Conservation (phyloP, 1,140 invertebrate species). For the Papilio glaucus region DNA sequence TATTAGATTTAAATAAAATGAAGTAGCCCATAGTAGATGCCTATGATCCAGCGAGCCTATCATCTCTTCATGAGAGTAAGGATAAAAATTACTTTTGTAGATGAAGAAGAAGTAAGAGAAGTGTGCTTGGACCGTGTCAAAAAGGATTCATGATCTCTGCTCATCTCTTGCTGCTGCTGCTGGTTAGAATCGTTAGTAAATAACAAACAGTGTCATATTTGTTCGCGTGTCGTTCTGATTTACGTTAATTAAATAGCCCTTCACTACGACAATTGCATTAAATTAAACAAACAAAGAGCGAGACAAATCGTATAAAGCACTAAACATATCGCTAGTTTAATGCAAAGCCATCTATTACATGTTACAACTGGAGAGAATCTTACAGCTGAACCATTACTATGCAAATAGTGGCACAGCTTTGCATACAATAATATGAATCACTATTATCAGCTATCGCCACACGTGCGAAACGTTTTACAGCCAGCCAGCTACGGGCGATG, state of each 20-base stretch:
- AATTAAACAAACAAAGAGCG: neutral
- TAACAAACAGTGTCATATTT: no score
- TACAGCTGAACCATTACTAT: slow-evolving; percentile 28
- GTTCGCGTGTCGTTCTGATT: neutral
- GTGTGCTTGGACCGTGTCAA: no score
- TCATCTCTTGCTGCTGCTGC: no score
- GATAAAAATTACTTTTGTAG: no score
- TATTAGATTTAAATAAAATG: no score
- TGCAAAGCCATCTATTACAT: slow-evolving; percentile 18
- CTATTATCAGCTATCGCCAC: slow-evolving; percentile 31
- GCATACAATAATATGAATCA: slow-evolving; percentile 34
- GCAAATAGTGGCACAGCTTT: slow-evolving; percentile 23
- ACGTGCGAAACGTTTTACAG: slow-evolving; percentile 26
- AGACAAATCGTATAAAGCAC: neutral
- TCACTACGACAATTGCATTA: neutral
- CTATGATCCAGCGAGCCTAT: no score
- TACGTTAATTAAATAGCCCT: slow-evolving; percentile 1
- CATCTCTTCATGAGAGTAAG: no score
- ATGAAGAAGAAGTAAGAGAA: no score
- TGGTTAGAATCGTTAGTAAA: no score
- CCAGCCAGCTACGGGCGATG: neutral
- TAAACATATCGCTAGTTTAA: neutral
- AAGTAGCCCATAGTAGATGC: no score
- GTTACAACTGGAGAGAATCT: slow-evolving; percentile 15
- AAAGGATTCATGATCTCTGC: no score